Evolutionary conservation across 2,888 invertebrate species (phyloP), one percentile per base, ranked within the genome.

Genomic region (Balanococcus diminutus): DNA sequence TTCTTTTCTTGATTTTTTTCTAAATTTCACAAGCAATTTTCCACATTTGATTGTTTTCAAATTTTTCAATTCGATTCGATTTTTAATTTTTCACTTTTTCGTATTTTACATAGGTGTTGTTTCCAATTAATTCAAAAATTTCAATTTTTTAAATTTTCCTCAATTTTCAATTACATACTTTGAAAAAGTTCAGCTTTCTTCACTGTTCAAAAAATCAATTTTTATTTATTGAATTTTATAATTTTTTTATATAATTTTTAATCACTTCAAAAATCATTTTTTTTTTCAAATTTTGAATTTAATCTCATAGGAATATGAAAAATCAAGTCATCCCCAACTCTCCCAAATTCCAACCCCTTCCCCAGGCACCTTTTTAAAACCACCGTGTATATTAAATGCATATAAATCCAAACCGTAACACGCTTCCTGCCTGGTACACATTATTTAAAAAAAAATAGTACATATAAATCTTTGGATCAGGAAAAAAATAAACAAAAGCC

Each of bases 361-460:
- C n/a, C 0, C 0, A 51, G 56, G 56, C 22, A 56, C 22, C 56
- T 56, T 22, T 56, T 56, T 22, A 8, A 14, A 22, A 56, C 56
- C 56, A 56, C 19, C 8, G 6, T 56, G 22, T 56, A 8, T n/a
- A 16, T 56, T 56, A 56, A 56, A 56, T 56, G 56, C 56, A 56
- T 22, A 56, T 22, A 42, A 36, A 8, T 16, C 46, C 56, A 56
- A 22, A 56, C 8, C 56, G 56, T 56, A 22, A 56, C 19, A 22
- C 56, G 56, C 56, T 56, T 56, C 22, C 22, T 56, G 56, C 22
- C 22, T 56, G 56, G 56, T 56, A 22, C 11, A 56, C 56, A 14
- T 56, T n/a, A n/a, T n/a, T n/a, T n/a, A n/a, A n/a, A 56, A 56
- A 42, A 42, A 56, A 56, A 56, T 56, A 56, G 56, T 56, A 56